Percentiles rank a stretch among this genome's conserved stretches.
Conservation (phyloP, 2,797 vertebrate species). For the Falco biarmicus region DNA sequence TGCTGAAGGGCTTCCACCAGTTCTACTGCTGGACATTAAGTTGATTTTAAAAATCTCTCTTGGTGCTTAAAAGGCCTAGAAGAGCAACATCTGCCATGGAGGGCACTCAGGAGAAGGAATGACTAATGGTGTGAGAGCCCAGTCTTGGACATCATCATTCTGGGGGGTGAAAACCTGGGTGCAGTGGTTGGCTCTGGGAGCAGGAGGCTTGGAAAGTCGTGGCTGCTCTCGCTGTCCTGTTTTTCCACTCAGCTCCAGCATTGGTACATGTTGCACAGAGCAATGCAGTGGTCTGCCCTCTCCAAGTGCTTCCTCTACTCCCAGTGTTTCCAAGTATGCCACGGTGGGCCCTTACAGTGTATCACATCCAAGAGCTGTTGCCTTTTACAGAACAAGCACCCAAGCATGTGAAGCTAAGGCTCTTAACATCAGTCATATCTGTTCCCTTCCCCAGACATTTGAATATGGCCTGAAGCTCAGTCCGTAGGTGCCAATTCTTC, state of each 20-base stretch:
- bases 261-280: neutral
- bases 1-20: neutral
- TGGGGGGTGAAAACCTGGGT: neutral
- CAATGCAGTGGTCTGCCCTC: neutral
- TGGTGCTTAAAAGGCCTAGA: neutral
- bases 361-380: neutral
- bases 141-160: neutral
- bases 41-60: neutral
- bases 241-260: neutral
- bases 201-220: neutral
- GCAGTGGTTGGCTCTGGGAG: neutral
- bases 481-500: neutral
- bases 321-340: neutral
- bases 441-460: neutral
- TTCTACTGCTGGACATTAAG: neutral
- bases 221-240: neutral
- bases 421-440: neutral
- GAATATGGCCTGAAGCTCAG: neutral
- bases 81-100: neutral
- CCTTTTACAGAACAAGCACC: neutral
- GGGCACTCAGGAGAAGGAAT: neutral
- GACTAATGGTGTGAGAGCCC: neutral
- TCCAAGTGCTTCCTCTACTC: neutral
- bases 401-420: neutral
- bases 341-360: neutral